Conservation (phyloP, 2,113 vertebrate species). For the Indri indri region DNA sequence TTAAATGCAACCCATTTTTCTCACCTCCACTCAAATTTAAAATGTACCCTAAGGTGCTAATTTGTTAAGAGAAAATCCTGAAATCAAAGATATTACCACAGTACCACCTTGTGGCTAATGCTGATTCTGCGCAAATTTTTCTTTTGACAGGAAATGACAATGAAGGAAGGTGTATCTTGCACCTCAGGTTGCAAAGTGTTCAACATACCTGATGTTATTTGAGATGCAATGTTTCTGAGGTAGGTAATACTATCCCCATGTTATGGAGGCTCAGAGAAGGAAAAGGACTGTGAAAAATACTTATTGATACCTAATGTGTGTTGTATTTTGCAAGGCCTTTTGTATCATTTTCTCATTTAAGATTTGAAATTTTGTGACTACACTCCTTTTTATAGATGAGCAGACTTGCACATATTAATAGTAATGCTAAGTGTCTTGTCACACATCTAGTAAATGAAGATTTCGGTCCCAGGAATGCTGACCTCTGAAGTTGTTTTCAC, state of each 20-base stretch:
- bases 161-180: neutral
- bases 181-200: neutral
- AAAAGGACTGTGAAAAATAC: neutral
- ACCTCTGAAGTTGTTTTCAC: neutral
- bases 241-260: neutral
- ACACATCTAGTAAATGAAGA: neutral
- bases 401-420: neutral
- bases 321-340: neutral
- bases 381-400: neutral
- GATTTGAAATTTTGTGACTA: neutral
- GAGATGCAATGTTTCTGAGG: neutral
- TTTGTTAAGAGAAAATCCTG: rapidly evolving
- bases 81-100: constrained; percentile 34
- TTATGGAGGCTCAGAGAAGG: neutral
- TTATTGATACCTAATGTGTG: neutral
- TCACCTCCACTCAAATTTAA: neutral
- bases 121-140: neutral
- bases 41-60: rapidly evolving
- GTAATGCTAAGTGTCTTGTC: neutral
- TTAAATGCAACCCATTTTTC: neutral
- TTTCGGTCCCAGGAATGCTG: neutral
- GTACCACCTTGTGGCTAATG: constrained; percentile 61
- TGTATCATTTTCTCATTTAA: neutral
- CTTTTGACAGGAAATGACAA: rapidly evolving
- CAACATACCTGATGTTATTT: neutral